These are phyloP conservation scores for Eremobia ochroleuca DNA, from an alignment of 2,888 invertebrate species.

Conservation along the genomic window DNA sequence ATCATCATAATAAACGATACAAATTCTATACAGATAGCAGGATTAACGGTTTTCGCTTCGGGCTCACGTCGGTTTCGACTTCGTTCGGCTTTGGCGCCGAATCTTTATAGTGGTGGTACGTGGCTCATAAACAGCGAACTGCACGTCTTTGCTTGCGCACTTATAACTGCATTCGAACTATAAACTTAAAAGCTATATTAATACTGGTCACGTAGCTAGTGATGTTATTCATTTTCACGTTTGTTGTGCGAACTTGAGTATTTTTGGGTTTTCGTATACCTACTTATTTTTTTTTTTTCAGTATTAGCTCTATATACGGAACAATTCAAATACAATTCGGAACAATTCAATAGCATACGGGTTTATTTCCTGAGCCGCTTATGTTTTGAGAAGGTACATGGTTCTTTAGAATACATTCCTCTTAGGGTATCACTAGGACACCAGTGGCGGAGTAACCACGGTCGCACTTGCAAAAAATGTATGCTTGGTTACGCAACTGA, in stretches of 20 bases:
- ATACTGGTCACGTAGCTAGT: conserved; percentile 41
- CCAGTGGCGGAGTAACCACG: neutral
- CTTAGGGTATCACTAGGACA: neutral
- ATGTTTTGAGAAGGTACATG: neutral
- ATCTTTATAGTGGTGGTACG: conserved; percentile 41
- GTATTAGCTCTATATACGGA: too few species aligned
- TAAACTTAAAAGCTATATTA: conserved; percentile 58
- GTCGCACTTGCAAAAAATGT: neutral
- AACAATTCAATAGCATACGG: neutral
- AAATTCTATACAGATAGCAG: conserved; percentile 27
- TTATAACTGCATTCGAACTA: conserved; percentile 29
- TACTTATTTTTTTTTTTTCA: neutral
- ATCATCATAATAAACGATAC: conserved; percentile 24
- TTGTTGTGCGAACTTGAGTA: neutral
- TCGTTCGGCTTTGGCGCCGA: neutral
- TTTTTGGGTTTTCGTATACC: neutral
- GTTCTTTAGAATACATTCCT: neutral
- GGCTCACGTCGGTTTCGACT: neutral
- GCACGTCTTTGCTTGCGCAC: conserved; percentile 46
- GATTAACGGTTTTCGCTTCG: conserved; percentile 9
- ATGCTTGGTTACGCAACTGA: neutral
- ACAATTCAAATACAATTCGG: neutral
- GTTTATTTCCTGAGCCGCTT: neutral
- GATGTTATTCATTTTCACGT: neutral
- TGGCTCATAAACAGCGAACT: conserved; percentile 43